These are phyloP conservation scores for Rissa tridactyla DNA, from an alignment of 2,113 vertebrate genomes.

Conservation along the genomic window DNA sequence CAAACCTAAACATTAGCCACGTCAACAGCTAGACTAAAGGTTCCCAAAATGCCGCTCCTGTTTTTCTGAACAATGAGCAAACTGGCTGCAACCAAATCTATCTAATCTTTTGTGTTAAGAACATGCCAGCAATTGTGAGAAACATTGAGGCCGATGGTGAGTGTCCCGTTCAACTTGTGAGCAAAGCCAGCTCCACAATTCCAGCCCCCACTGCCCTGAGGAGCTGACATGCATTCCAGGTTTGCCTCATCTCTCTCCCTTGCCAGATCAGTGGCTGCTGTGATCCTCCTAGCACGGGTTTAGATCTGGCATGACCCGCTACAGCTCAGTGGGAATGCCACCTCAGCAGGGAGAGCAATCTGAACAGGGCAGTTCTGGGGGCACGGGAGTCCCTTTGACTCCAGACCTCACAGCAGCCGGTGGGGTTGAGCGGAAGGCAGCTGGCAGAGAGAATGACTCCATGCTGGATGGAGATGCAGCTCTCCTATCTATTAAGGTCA, in stretches of 20 bases:
- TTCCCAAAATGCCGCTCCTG: rapidly evolving
- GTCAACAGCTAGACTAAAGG: not conserved
- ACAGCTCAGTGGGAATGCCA: not conserved
- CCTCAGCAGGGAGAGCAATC: not conserved
- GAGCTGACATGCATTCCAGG: not conserved
- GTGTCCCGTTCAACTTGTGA: not conserved
- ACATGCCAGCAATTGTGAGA: not conserved
- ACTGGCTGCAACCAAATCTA: not conserved
- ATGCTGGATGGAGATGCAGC: not conserved
- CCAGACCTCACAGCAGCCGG: not conserved
- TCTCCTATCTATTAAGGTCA: not conserved
- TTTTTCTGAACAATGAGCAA: not conserved
- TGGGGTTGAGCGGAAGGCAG: not conserved
- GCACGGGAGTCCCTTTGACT: not conserved
- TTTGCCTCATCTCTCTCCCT: not conserved
- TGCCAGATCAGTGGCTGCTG: not conserved
- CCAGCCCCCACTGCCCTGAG: not conserved
- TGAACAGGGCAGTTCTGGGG: not conserved
- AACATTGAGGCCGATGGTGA: not conserved
- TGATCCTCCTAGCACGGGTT: not conserved
- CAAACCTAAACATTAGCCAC: not conserved
- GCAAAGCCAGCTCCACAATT: not conserved
- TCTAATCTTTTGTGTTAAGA: not conserved
- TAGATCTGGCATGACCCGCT: not conserved
- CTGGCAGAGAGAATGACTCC: not conserved